Base-by-base conservation (phyloP, 1,140 invertebrate genomes). In the Drosophila kanapiae region DNA sequence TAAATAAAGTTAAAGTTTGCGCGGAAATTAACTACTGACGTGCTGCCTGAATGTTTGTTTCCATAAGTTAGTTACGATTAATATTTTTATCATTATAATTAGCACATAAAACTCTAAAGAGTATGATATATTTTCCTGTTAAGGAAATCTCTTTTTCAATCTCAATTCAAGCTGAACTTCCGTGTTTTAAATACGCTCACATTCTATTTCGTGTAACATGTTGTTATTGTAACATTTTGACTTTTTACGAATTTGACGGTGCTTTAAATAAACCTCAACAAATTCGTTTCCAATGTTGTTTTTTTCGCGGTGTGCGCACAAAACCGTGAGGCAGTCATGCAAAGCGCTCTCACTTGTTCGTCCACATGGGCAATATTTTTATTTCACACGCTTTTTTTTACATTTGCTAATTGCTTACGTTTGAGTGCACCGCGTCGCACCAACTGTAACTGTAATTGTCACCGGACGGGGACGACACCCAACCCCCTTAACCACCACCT, bases 371-470 rank as follows among this genome's bases (percentile, higher is more conserved):
- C 53, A 56, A 38, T 56, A 56, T 56, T 56, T 56, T 86, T 86
- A 71, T 71, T 85, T 82, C 69, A 74, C 75, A 85, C 75, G 79
- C 69, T 82, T 67, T 78, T 78, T 71, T 82, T 78, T 86, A 78
- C 82, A 81, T 85, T 85, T 81, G 78, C 78, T 85, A 85, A 85
- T 81, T 85, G 78, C 77, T 85, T 85, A 78, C 81, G 40, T 60
- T 59, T 64, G 57, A 47, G 57, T 60, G 40, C 57, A 60, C 57
- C 13, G 42, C 57, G 27, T 31, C 29, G 37, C 42, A 48, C 40
- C 23, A 47, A 60, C 38, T 60, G 57, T 31, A 47, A 60, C 56
- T 58, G 56, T 58, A 58, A 58, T 56, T 56, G 53, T 56, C 53
- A 56, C 53, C 53, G 53, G 53, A 56, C 35, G 35, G 35, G 13